Evolutionary conservation across 2,797 vertebrate genomes (phyloP), one percentile per base, ranked within the genome.

Genomic region (Acomys russatus): DNA sequence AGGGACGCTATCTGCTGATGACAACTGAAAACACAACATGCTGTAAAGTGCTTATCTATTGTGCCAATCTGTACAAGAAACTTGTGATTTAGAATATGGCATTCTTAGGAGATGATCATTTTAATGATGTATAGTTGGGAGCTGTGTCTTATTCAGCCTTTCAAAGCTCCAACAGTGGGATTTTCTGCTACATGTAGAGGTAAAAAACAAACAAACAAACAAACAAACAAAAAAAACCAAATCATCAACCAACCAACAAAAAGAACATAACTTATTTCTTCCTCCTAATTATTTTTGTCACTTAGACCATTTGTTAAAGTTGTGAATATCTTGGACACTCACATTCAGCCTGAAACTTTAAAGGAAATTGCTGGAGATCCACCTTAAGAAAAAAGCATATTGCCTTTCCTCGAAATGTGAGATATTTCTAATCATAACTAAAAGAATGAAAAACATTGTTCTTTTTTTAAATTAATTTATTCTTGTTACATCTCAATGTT

Each of bases 371-470:
- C 23, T n/a, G 51, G 63, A 23, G 15, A 56, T 56, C 56, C 56
- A 59, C 56, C 56, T 59, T 59, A 59, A 59, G 44, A 59, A 35
- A 85, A 70, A 87, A 90, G 71, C 30, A 90, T 8, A 33, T 66
- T 95, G 15, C 44, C 14, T 76, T 73, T 76, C 38, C 89, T 79
- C 7, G 66, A 89, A 91, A 89, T 93, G 33, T 89, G 49, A 94
- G 22, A 44, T 71, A 82, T 38, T 61, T 18, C 10, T 68, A 92
- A 93, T 8, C 9, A 15, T 84, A 93, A 59, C 14, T 83, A 66
- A 12, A 91, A 14, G 23, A 93, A 77, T 9, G 73, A 94, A 94
- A 76, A 76, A 20, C 3, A 33, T 23, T 30, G 3, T 2, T 77
- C 44, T 44, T 44, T 44, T n/a, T n/a, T n/a, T n/a, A n/a, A n/a